Percentiles rank a stretch among this genome's conserved stretches.
Evolutionary conservation across 2,888 invertebrate genomes (phyloP).

Genomic region (Nephrotoma appendiculata): DNA sequence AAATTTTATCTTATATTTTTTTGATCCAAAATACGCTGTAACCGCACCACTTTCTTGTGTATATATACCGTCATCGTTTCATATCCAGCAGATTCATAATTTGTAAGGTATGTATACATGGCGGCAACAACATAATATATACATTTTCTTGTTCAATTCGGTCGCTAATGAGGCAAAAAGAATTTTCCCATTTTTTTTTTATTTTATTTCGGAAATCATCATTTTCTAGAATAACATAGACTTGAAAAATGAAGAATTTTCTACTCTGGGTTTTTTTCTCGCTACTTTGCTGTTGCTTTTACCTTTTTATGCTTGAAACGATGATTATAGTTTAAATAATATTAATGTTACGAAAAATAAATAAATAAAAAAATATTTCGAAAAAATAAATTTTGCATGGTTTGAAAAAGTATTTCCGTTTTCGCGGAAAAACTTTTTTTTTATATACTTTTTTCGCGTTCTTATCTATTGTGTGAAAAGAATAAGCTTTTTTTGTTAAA

Average conservation of each 20-base stretch:
- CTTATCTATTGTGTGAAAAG: not conserved
- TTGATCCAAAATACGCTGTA: not conserved
- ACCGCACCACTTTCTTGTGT: not conserved
- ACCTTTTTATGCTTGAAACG: not conserved
- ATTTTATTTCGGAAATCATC: not conserved
- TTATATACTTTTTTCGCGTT: not conserved
- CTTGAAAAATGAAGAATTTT: not conserved
- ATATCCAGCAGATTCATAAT: not conserved
- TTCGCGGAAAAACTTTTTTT: not conserved
- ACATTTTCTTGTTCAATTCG: constrained; percentile 1
- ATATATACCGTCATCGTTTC: not conserved
- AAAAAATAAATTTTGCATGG: not conserved
- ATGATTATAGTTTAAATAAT: not conserved
- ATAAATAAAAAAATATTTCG: not conserved
- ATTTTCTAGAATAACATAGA: not conserved
- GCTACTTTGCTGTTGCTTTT: not conserved
- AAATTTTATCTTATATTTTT: not conserved
- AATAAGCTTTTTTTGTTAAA: not conserved
- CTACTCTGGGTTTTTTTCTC: not conserved
- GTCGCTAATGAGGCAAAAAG: constrained; percentile 5
- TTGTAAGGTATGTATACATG: not conserved
- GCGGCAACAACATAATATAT: not conserved
- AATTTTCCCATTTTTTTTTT: not conserved
- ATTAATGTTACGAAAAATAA: not conserved
- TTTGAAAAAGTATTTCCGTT: not conserved